phyloP scores from a whole-genome alignment of 2,797 vertebrate genomes.

The Danionella dracula region DNA sequence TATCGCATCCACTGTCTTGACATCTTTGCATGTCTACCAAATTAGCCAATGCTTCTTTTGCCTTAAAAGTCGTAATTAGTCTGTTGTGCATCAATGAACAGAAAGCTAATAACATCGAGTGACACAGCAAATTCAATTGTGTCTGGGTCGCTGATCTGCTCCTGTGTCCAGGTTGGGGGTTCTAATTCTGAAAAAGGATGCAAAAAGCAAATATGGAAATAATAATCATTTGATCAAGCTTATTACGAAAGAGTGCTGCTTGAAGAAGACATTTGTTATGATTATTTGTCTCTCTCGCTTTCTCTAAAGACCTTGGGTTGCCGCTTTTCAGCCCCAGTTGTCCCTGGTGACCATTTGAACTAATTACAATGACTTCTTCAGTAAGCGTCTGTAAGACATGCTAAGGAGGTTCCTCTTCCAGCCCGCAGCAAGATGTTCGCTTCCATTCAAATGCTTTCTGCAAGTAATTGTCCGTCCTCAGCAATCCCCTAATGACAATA shows the following conservation, averaged over 20 bases:
- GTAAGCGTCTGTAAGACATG: conserved; percentile 45
- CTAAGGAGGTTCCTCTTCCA: conserved; percentile 37
- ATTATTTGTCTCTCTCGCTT: conserved; percentile 15
- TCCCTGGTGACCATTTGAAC: conserved; percentile 46
- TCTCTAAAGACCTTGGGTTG: conserved; percentile 21
- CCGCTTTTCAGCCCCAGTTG: conserved; percentile 23
- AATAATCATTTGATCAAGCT: conserved; percentile 8
- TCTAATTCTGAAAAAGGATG: neutral
- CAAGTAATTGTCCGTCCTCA: conserved; percentile 45
- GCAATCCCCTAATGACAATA: conserved; percentile 39
- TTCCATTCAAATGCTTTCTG: conserved; percentile 45
- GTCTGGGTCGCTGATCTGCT: neutral
- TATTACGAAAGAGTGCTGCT: conserved; percentile 13
- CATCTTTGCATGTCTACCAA: conserved; percentile 7
- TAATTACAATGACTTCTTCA: conserved; percentile 48
- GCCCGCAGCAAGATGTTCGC: conserved; percentile 31
- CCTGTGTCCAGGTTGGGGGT: conserved; percentile 11
- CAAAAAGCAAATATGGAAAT: conserved; percentile 14
- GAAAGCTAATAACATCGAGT: conserved; percentile 7
- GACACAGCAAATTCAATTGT: conserved; percentile 20
- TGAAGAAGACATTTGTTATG: conserved; percentile 1
- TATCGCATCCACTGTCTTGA: neutral
- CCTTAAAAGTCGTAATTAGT: conserved; percentile 5
- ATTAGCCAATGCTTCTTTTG: conserved; percentile 14
- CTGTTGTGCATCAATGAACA: conserved; percentile 15